A percentile compares a stretch with the other conserved stretches of the same genome.
phyloP scores from a whole-genome alignment of 2,113 vertebrate species.

The Mastomys coucha region DNA sequence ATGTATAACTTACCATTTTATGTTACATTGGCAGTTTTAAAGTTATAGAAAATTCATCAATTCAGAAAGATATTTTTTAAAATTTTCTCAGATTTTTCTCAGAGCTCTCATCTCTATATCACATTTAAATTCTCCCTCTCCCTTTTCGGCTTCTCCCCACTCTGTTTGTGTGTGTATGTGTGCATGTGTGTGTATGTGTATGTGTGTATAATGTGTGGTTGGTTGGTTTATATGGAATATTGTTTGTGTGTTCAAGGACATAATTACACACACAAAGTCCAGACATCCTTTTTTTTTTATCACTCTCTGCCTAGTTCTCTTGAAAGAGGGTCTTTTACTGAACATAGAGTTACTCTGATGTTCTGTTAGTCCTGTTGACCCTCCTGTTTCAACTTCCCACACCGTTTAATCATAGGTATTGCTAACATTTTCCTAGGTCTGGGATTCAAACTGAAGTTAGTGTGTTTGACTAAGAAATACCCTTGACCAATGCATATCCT shows the following conservation, averaged over 20 bases:
- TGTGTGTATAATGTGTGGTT: not conserved
- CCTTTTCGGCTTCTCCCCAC: too few species aligned
- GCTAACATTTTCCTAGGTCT: not conserved
- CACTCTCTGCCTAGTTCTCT: not conserved
- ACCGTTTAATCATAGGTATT: not conserved
- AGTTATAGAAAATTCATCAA: not conserved
- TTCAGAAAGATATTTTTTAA: too few species aligned
- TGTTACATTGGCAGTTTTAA: not conserved
- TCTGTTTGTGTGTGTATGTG: not conserved
- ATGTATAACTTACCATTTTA: not conserved
- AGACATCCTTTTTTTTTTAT: too few species aligned
- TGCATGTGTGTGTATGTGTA: not conserved
- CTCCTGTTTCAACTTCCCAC: not conserved
- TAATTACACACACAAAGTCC: not conserved
- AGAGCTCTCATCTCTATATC: not conserved
- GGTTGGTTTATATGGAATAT: too few species aligned
- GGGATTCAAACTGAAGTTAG: not conserved
- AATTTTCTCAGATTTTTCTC: not conserved
- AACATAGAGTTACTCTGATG: not conserved
- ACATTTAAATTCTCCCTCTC: not conserved
- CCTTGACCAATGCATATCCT: not conserved
- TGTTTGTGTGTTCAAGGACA: not conserved
- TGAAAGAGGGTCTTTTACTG: not conserved
- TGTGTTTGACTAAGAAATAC: not conserved
- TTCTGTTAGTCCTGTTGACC: not conserved